These are phyloP conservation scores for Gastracanthus pulcherrimus DNA, from an alignment of 2,888 invertebrate genomes.

Conservation along the genomic window DNA sequence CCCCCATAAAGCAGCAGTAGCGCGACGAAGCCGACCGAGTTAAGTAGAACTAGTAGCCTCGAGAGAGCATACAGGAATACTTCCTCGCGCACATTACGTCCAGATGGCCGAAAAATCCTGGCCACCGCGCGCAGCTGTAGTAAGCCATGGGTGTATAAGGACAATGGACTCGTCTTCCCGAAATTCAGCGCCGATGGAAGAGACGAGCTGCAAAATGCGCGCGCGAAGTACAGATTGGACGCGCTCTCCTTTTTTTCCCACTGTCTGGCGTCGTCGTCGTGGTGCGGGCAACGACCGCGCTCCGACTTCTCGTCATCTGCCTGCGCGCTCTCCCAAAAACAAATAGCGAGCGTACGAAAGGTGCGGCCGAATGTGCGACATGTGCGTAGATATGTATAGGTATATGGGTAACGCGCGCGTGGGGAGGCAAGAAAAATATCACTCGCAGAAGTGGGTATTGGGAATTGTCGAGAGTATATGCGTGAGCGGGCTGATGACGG, in stretches of 20 bases:
- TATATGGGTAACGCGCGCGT: background rate
- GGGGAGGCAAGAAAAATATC: background rate
- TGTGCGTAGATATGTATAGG: background rate
- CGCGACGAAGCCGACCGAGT: background rate
- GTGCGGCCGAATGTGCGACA: no score
- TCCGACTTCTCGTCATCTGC: no score
- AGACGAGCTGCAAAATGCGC: background rate
- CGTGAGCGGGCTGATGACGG: background rate
- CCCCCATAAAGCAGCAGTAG: background rate
- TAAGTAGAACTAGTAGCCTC: background rate
- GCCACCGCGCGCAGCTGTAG: slow-evolving; percentile 11
- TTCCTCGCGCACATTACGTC: slow-evolving; percentile 6
- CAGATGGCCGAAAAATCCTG: slow-evolving; percentile 16
- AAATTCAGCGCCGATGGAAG: background rate
- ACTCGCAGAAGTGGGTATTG: background rate
- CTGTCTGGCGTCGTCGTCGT: no score
- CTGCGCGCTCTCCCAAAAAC: no score
- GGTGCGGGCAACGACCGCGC: no score
- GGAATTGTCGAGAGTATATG: background rate
- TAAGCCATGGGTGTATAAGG: background rate
- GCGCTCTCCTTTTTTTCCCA: background rate
- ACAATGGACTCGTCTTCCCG: background rate
- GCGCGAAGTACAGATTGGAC: background rate
- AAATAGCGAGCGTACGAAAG: no score
- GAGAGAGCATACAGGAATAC: no score